Evolutionary conservation across 1,140 invertebrate species (phyloP), one percentile per base, ranked within the genome.

Genomic region (Scaptomyza pallida): DNA sequence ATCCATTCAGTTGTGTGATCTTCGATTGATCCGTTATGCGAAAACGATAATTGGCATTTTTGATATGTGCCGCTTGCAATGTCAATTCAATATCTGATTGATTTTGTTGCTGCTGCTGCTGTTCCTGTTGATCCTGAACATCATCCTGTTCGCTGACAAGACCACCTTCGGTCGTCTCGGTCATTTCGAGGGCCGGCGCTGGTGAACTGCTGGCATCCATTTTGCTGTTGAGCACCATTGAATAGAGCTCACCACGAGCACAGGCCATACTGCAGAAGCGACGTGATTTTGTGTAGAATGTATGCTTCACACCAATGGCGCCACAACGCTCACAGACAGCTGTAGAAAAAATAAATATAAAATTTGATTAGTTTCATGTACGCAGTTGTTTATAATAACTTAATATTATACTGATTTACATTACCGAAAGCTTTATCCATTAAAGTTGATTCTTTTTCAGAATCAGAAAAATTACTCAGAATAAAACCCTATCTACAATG

Each of bases 311-410:
- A 65, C 97, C 97, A 75, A 97, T 96, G 26, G 96, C 95, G 51
- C 96, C 96, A 92, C 97, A 98, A 91, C 96, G 96, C 92, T 97
- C 95, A 93, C 96, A 97, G 30, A 97, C 95, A 80, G 96, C 96
- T 97, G 72, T 12, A n/a, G 40, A n/a, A 50, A 2, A 10, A 67
- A n/a, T 55, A 0, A 23, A 10, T 21, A 4, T 9, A n/a, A 4
- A 16, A 5, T 10, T n/a, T 3, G 4, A 40, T 54, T 54, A 54
- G 35, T 54, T 5, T n/a, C n/a, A n/a, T n/a, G n/a, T n/a, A n/a
- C n/a, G n/a, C n/a, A 10, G 10, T 19, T 8, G 17, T 26, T 10
- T 12, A 30, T 9, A 41, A 30, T 3, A 17, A 5, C 5, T 5
- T 0, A 26, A 26, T 23, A 23, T 23, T 23, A 23, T 23, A 26